Evolutionary conservation across 2,888 invertebrate genomes (phyloP).

Genomic region (Cephus pygmeus): DNA sequence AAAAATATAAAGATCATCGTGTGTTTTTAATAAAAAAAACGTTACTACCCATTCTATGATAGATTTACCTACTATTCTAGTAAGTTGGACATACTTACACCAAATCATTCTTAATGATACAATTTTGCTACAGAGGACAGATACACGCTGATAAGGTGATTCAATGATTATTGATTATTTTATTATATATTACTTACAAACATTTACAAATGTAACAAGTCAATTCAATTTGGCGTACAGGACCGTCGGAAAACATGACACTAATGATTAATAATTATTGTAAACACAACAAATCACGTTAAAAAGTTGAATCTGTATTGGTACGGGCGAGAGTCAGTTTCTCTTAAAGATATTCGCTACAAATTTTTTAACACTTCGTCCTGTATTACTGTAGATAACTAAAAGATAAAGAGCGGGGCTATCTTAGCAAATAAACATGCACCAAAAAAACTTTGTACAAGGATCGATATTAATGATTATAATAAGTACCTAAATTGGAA

Average conservation of each 20-base stretch:
- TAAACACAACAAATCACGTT: conserved; percentile 10
- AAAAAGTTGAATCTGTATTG: conserved; percentile 3
- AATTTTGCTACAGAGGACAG: neutral
- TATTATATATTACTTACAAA: conserved; percentile 62
- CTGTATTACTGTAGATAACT: neutral
- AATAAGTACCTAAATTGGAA: conserved; percentile 23
- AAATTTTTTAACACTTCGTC: neutral
- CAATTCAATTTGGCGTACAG: conserved; percentile 62
- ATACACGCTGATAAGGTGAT: neutral
- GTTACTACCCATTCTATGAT: neutral
- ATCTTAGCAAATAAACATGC: conserved; percentile 22
- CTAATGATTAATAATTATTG: conserved; percentile 36
- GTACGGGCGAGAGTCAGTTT: conserved; percentile 12
- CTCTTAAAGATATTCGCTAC: conserved; percentile 5
- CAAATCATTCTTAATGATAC: neutral
- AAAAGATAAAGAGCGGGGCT: neutral
- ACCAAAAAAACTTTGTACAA: conserved; percentile 35
- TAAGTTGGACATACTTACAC: neutral
- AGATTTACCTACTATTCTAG: neutral
- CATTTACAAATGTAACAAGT: conserved; percentile 63
- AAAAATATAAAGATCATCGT: neutral
- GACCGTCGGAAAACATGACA: conserved; percentile 54
- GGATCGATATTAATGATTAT: conserved; percentile 26
- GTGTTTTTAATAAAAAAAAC: neutral
- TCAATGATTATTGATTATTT: conserved; percentile 55